Base-by-base conservation (phyloP, 2,113 vertebrate species). In the Coryphaenoides rupestris region DNA sequence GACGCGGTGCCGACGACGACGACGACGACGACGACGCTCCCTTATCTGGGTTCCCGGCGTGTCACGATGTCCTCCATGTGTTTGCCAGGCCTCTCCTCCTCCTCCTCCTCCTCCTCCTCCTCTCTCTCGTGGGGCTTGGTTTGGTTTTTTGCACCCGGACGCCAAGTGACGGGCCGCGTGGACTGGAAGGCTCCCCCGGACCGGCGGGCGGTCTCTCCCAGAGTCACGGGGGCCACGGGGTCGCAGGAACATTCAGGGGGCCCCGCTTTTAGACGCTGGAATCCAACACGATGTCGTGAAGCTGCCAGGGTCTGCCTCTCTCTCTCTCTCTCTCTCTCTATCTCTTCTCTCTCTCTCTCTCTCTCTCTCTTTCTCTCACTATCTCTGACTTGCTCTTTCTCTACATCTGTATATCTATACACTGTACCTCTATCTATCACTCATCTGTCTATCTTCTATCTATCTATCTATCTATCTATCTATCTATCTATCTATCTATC, bases 111-210 rank as follows among this genome's bases (percentile, higher is more conserved):
- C n/a, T n/a, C n/a, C n/a, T n/a, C n/a, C n/a, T n/a, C n/a, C n/a
- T n/a, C n/a, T n/a, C n/a, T n/a, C n/a, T n/a, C n/a, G n/a, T n/a
- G n/a, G 62, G 73, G 66, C 69, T 73, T 76, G 76, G 78, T 83
- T 84, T n/a, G n/a, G n/a, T n/a, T n/a, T n/a, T n/a, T n/a, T 75
- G 75, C 79, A 49, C 55, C 21, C 26, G 74, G 76, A 78, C 73
- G 81, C 76, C 76, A 86, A 79, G 77, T 81, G 79, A 81, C 56
- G 22, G 76, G 24, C n/a, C n/a, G n/a, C n/a, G n/a, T n/a, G 24
- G 79, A 76, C 78, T 77, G 55, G 76, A 81, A 84, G n/a, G 80
- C 76, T 86, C 73, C 71, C 75, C 77, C 40, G 79, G 81, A 80
- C 64, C 82, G 80, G 69, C 80, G 73, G 81, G 69, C 77, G 15